Evolutionary conservation across 2,113 vertebrate species (phyloP).

Genomic region (Nestor notabilis): DNA sequence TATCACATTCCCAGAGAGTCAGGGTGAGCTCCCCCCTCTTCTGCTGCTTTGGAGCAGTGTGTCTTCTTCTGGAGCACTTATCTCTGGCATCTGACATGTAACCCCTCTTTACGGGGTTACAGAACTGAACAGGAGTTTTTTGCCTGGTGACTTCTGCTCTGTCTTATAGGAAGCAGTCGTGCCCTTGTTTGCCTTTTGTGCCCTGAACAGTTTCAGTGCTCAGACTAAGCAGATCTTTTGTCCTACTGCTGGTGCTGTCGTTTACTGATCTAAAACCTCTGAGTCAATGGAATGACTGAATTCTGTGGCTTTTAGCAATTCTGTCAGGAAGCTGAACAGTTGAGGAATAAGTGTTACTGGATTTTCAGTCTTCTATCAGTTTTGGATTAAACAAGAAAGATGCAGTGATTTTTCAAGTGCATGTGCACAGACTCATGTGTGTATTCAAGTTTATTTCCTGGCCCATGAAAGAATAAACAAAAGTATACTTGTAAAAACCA

Average conservation of each 20-base stretch:
- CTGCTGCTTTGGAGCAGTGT: neutral
- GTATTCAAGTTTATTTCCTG: neutral
- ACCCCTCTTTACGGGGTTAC: neutral
- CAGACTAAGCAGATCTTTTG: neutral
- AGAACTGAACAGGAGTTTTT: accelerated
- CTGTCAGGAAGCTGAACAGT: neutral
- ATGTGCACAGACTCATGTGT: neutral
- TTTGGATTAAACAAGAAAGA: neutral
- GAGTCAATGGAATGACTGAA: neutral
- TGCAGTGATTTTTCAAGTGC: neutral
- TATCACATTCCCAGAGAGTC: accelerated
- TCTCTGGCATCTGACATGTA: neutral
- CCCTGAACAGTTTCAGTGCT: neutral
- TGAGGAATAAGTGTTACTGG: neutral
- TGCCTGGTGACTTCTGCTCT: neutral
- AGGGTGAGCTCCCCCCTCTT: neutral
- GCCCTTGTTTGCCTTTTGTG: neutral
- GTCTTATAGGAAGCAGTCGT: neutral
- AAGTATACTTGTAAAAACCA: neutral
- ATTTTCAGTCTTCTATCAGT: neutral
- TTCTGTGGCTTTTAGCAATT: neutral
- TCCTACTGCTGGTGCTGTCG: neutral
- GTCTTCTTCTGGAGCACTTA: neutral
- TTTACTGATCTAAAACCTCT: neutral
- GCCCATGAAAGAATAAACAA: neutral